Evolutionary conservation across 2,888 invertebrate species (phyloP).

Genomic region (Folsomia candida): DNA sequence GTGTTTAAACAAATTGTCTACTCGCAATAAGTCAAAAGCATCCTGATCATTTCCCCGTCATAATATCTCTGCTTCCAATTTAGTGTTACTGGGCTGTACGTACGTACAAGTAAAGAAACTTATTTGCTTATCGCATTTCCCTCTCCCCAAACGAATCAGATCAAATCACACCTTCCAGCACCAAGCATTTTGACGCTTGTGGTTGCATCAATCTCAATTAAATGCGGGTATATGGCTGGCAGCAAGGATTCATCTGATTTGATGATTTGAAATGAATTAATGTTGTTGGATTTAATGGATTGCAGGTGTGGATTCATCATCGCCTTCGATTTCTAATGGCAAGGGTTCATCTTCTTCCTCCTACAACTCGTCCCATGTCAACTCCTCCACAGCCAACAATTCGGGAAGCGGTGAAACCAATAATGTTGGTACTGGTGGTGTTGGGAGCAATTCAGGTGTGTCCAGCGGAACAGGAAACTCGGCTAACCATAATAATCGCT

Average conservation of each 20-base stretch:
- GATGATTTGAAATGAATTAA: too few relatives aligned
- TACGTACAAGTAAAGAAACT: neutral
- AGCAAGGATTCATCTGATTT: too few relatives aligned
- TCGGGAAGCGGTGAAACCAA: constrained; percentile 2
- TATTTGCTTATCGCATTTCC: neutral
- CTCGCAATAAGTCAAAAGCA: neutral
- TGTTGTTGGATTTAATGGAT: too few relatives aligned
- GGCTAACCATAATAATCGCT: constrained; percentile 19
- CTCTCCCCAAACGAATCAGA: too few relatives aligned
- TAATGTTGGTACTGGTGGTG: constrained; percentile 1
- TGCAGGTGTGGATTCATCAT: constrained; percentile 49
- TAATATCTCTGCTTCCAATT: too few relatives aligned
- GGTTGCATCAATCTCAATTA: constrained; percentile 12
- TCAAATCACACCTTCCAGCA: constrained; percentile 1
- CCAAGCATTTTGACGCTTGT: neutral
- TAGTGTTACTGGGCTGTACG: too few relatives aligned
- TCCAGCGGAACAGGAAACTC: constrained; percentile 25
- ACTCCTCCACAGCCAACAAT: constrained; percentile 31
- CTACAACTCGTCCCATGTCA: constrained; percentile 39
- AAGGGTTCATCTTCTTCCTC: constrained; percentile 48
- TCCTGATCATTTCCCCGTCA: neutral
- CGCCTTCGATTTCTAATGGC: constrained; percentile 43
- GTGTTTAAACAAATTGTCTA: too few relatives aligned
- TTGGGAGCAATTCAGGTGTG: constrained; percentile 19
- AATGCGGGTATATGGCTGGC: neutral